Percentiles rank a stretch among this genome's conserved stretches.
Evolutionary conservation across 2,113 vertebrate species (phyloP).

Genomic region (Cavia porcellus): DNA sequence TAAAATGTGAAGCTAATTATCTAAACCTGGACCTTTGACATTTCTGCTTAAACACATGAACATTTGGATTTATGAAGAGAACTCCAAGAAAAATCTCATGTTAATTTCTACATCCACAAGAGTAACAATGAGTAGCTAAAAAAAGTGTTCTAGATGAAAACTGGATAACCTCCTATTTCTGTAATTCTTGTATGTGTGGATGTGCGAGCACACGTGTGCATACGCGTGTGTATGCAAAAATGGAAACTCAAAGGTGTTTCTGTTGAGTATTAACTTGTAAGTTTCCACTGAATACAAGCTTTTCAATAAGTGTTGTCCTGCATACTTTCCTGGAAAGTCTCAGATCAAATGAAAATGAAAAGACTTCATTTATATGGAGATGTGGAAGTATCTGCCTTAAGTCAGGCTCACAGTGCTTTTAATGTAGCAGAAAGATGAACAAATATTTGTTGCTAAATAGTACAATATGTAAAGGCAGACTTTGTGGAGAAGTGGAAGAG

Average conservation of each 20-base stretch:
- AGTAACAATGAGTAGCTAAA: neutral
- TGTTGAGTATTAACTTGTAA: neutral
- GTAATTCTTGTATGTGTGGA: too few relatives aligned
- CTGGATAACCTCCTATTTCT: neutral
- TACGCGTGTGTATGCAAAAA: too few relatives aligned
- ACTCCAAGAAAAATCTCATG: neutral
- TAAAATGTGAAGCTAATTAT: conserved; percentile 13
- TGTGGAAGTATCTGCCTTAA: neutral
- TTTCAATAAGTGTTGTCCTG: neutral
- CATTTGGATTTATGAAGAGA: neutral
- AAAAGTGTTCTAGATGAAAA: neutral
- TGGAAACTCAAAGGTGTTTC: neutral
- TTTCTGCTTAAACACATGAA: neutral
- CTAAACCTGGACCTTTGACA: neutral
- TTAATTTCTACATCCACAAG: neutral
- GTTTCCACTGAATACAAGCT: neutral
- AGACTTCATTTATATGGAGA: neutral
- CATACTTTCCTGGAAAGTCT: neutral
- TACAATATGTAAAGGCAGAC: neutral
- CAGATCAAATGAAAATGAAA: neutral
- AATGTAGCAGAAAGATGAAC: neutral
- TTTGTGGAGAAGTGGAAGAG: neutral
- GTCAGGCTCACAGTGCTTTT: neutral
- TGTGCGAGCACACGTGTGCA: too few relatives aligned
- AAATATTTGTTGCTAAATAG: neutral